Percentiles rank a stretch among this genome's conserved stretches.
Conservation (phyloP, 2,888 invertebrate species). For the Lasius fuliginosus region DNA sequence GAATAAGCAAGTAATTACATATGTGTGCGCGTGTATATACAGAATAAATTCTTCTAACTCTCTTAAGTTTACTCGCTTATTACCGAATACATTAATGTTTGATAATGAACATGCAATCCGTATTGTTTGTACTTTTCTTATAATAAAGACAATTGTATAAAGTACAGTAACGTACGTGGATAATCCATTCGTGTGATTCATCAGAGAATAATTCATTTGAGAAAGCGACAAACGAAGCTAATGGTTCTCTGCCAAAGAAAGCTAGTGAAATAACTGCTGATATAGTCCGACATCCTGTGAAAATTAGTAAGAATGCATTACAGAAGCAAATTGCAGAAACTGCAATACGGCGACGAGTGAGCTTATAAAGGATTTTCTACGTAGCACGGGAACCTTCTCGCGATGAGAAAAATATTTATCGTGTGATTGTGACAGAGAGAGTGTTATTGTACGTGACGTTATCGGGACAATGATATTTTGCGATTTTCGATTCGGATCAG, state of each 20-base stretch:
- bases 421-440: slow-evolving; percentile 14
- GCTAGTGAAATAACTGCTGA: slow-evolving; percentile 26
- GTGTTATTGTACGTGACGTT: not conserved
- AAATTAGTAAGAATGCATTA: not conserved
- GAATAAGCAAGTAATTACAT: not conserved
- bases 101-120: not conserved
- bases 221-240: not conserved
- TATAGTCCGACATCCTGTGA: not conserved
- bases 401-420: slow-evolving; percentile 21
- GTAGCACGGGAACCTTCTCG: not conserved
- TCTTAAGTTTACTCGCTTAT: not conserved
- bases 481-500: not conserved
- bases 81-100: not conserved
- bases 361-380: not conserved
- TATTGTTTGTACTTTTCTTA: not conserved
- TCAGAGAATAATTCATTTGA: slow-evolving; percentile 3
- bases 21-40: not conserved
- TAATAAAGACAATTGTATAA: not conserved
- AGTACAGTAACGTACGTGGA: not conserved
- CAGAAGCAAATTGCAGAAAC: not conserved
- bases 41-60: not conserved
- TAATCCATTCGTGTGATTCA: not conserved
- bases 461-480: not conserved
- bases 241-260: not conserved
- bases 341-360: not conserved